Evolutionary conservation across 92 coral and sea anemone species (phyloP).

Genomic region (Epizoanthus rinbou): DNA sequence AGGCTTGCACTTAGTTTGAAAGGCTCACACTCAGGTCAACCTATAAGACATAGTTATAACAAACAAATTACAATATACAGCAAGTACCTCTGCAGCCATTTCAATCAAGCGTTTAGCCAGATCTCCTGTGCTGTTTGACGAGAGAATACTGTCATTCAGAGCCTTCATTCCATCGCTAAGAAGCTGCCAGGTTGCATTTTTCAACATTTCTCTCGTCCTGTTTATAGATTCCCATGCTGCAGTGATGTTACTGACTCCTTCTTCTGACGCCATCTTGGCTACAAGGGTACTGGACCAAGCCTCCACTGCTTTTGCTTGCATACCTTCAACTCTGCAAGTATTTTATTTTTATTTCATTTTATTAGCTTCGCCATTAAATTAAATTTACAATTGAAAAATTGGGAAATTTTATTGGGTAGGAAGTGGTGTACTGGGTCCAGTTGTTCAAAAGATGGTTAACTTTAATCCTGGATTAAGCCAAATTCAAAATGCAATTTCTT

Average conservation of each 20-base stretch:
- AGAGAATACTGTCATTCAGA: slow-evolving; percentile 63
- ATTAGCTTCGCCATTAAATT: no score
- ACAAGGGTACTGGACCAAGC: slow-evolving; percentile 55
- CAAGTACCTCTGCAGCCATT: slow-evolving; percentile 71
- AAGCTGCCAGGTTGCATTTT: slow-evolving; percentile 56
- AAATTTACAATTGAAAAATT: no score
- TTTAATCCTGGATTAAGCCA: no score
- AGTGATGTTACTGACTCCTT: slow-evolving; percentile 61
- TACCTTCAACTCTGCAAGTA: slow-evolving; percentile 44
- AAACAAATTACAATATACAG: not conserved
- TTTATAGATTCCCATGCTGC: slow-evolving; percentile 76
- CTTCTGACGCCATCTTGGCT: slow-evolving; percentile 53
- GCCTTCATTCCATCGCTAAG: slow-evolving; percentile 55
- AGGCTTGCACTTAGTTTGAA: no score
- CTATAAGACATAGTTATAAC: no score
- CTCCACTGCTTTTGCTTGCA: slow-evolving; percentile 47
- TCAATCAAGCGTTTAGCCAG: slow-evolving; percentile 71
- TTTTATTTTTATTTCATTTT: no score
- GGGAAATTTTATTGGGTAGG: no score
- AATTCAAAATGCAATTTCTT: no score
- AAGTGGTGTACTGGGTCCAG: no score
- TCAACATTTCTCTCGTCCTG: slow-evolving; percentile 73
- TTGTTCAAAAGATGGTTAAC: no score
- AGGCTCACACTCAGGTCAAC: no score
- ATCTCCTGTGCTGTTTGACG: slow-evolving; percentile 71